Percentiles rank a stretch among this genome's conserved stretches.
Evolutionary conservation across 2,797 vertebrate species (phyloP).

Genomic region (Harpagifer antarcticus): DNA sequence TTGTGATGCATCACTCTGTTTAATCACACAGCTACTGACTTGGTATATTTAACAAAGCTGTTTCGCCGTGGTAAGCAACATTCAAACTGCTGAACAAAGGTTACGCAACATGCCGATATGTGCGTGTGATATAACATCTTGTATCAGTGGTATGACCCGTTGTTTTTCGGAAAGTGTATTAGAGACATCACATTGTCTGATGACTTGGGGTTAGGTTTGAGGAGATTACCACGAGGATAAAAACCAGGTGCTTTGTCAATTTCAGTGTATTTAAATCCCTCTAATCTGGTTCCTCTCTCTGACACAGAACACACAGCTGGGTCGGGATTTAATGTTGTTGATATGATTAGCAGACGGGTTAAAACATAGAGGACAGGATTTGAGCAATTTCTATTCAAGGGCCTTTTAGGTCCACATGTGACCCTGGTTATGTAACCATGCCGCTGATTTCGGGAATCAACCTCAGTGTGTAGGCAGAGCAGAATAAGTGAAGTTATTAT

Average conservation of each 20-base stretch:
- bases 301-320: constrained; percentile 65
- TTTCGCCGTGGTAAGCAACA: constrained; percentile 21
- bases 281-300: constrained; percentile 71
- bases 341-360: constrained; percentile 65
- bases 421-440: constrained; percentile 52
- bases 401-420: constrained; percentile 44
- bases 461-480: constrained; percentile 40
- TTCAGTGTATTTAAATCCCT: constrained; percentile 77
- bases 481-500: constrained; percentile 35
- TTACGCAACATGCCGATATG: constrained; percentile 42
- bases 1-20: constrained; percentile 44
- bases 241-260: constrained; percentile 77
- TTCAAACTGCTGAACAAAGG: constrained; percentile 32
- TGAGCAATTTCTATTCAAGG: constrained; percentile 51
- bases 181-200: constrained; percentile 58
- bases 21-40: constrained; percentile 36
- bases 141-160: constrained; percentile 35
- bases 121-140: constrained; percentile 40
- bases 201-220: constrained; percentile 67
- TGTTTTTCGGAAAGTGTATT: constrained; percentile 47
- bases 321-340: constrained; percentile 67
- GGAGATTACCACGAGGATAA: constrained; percentile 77
- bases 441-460: constrained; percentile 48
- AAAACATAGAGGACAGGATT: constrained; percentile 64
- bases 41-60: constrained; percentile 30